Conservation (phyloP, 2,797 vertebrate species). For the Lepidocolaptes lacrymiger region DNA sequence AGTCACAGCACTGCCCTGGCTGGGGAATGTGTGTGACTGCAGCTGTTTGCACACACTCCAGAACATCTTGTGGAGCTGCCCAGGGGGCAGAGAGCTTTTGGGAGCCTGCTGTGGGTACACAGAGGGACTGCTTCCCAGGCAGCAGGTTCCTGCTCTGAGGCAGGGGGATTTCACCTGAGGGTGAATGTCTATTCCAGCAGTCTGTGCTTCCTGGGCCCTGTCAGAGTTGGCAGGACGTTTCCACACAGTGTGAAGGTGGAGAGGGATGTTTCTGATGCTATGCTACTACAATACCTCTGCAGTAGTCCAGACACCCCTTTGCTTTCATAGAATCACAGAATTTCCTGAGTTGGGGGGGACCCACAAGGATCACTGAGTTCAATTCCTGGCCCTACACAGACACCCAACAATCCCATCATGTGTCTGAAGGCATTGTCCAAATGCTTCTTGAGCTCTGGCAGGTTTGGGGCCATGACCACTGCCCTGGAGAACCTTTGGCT, state of each 20-base stretch:
- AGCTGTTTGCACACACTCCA: neutral
- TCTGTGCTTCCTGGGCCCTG: neutral
- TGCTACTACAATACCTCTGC: neutral
- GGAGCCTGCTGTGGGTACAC: rapidly evolving
- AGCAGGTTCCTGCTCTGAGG: neutral
- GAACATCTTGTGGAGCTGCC: neutral
- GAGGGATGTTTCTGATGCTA: neutral
- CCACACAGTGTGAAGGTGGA: rapidly evolving
- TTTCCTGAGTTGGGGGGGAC: neutral
- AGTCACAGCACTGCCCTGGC: neutral
- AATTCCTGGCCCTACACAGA: rapidly evolving
- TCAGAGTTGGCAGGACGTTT: neutral
- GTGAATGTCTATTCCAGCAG: neutral
- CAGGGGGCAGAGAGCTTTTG: neutral
- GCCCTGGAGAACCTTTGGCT: neutral
- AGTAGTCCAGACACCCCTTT: neutral
- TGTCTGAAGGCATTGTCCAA: rapidly evolving
- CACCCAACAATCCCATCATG: neutral
- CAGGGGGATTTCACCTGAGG: rapidly evolving
- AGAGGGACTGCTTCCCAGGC: neutral
- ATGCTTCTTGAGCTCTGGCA: neutral
- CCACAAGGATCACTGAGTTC: neutral
- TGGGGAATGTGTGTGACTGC: rapidly evolving
- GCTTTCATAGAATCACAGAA: neutral
- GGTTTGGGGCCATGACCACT: rapidly evolving